A percentile compares a stretch with the other conserved stretches of the same genome.
These are phyloP conservation scores for Leptothorax acervorum DNA, from an alignment of 2,888 invertebrate genomes.

Conservation along the genomic window DNA sequence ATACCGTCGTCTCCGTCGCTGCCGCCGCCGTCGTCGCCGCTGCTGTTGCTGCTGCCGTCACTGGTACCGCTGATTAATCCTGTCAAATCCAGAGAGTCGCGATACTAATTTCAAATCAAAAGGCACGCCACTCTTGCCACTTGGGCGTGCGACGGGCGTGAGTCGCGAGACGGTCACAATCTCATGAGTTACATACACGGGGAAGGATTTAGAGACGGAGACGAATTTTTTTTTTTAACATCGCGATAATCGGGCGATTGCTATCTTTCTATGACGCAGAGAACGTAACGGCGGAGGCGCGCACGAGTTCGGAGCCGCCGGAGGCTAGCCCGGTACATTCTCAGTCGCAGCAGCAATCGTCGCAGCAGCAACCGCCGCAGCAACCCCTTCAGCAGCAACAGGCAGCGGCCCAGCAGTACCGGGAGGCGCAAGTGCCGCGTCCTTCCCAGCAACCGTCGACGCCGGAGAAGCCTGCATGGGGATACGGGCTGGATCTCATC, in stretches of 20 bases:
- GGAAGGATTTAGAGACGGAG: slow-evolving; percentile 4
- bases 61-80: slow-evolving; percentile 84
- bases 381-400: slow-evolving; percentile 82
- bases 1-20: background rate
- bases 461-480: slow-evolving; percentile 88
- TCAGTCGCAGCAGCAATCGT: slow-evolving; percentile 80
- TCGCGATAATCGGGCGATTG: slow-evolving; percentile 45
- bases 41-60: slow-evolving; percentile 71
- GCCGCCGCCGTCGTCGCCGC: slow-evolving; percentile 60
- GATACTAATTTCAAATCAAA: slow-evolving; percentile 85
- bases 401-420: slow-evolving; percentile 85
- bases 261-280: slow-evolving; percentile 72
- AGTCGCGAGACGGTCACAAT: slow-evolving; percentile 79
- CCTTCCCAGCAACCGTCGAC: slow-evolving; percentile 84
- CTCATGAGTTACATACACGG: background rate
- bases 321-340: slow-evolving; percentile 84
- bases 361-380: slow-evolving; percentile 78
- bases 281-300: slow-evolving; percentile 81
- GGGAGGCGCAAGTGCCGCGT: slow-evolving; percentile 83
- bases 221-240: background rate
- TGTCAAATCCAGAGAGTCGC: slow-evolving; percentile 85
- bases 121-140: slow-evolving; percentile 74
- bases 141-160: slow-evolving; percentile 76
- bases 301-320: slow-evolving; percentile 82
- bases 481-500: slow-evolving; percentile 93